Percentiles rank a stretch among this genome's conserved stretches.
Conservation (phyloP, 1,140 invertebrate species). For the Littorina saxatilis region DNA sequence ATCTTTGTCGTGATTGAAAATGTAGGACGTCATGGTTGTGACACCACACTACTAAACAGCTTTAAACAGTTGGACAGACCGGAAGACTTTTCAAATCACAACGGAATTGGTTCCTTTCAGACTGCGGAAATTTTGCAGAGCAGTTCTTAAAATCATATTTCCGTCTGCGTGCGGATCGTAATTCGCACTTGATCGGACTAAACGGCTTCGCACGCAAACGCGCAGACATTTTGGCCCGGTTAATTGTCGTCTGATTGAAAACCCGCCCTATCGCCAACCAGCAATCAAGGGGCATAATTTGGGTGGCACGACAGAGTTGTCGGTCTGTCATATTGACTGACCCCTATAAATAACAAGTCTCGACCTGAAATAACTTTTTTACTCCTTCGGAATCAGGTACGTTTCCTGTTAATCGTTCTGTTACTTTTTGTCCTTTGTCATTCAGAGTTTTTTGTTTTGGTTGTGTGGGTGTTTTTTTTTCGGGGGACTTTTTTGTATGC, state of each 20-base stretch:
- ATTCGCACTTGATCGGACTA: not conserved
- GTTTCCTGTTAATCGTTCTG: too few relatives aligned
- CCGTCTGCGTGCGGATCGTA: slow-evolving; percentile 3
- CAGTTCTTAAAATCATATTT: not conserved
- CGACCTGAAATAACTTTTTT: not conserved
- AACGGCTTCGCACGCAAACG: not conserved
- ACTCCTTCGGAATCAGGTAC: too few relatives aligned
- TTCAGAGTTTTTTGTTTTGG: too few relatives aligned
- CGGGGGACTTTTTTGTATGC: too few relatives aligned
- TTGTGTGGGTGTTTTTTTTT: too few relatives aligned
- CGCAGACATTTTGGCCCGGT: slow-evolving; percentile 11
- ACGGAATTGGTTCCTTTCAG: not conserved
- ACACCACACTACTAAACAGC: too few relatives aligned
- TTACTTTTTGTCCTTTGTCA: too few relatives aligned
- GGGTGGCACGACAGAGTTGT: slow-evolving; percentile 20
- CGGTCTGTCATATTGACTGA: slow-evolving; percentile 25
- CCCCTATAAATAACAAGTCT: not conserved
- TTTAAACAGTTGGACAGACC: too few relatives aligned
- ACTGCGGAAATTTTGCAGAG: not conserved
- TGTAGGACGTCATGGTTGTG: too few relatives aligned
- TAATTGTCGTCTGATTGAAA: slow-evolving; percentile 29
- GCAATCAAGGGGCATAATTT: slow-evolving; percentile 28
- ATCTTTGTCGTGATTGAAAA: too few relatives aligned
- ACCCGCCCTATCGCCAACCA: not conserved
- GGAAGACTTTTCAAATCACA: not conserved